These are phyloP conservation scores for Drosophila formosana DNA, from an alignment of 2,888 invertebrate species.

Conservation along the genomic window DNA sequence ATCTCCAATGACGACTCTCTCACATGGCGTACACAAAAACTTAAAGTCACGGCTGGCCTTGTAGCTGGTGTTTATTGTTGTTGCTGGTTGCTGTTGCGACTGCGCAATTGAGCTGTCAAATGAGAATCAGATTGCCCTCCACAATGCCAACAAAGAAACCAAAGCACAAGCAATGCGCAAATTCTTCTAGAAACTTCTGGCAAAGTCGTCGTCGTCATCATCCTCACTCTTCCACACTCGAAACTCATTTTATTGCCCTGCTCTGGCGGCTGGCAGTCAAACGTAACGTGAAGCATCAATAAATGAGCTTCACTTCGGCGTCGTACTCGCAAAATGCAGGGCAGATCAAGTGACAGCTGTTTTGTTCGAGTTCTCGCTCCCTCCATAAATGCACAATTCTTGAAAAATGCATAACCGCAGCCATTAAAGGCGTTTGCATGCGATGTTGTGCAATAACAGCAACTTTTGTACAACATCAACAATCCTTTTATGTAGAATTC, in stretches of 20 bases:
- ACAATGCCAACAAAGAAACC: slow-evolving; percentile 26
- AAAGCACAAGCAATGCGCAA: slow-evolving; percentile 11
- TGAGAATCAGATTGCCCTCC: slow-evolving; percentile 30
- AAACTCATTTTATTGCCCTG: slow-evolving; percentile 19
- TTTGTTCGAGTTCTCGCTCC: slow-evolving; percentile 34
- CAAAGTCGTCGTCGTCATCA: slow-evolving; percentile 15
- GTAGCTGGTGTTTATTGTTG: slow-evolving; percentile 14
- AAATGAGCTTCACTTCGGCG: slow-evolving; percentile 50
- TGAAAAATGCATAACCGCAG: slow-evolving; percentile 34
- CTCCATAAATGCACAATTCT: slow-evolving; percentile 53
- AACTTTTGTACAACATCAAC: slow-evolving; percentile 13
- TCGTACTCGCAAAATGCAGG: slow-evolving; percentile 31
- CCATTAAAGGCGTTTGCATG: slow-evolving; percentile 30
- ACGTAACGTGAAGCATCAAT: slow-evolving; percentile 44
- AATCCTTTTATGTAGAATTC: slow-evolving; percentile 43
- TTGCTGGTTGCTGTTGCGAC: slow-evolving; percentile 46
- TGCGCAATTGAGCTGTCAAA: slow-evolving; percentile 69
- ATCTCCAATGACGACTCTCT: not conserved
- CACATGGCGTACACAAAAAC: slow-evolving; percentile 8
- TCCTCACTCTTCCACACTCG: not conserved
- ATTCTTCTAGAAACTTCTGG: slow-evolving; percentile 11
- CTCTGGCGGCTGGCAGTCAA: slow-evolving; percentile 35
- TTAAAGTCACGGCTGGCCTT: slow-evolving; percentile 53
- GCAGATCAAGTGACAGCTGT: slow-evolving; percentile 40
- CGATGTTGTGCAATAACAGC: slow-evolving; percentile 14